Percentiles rank a stretch among this genome's conserved stretches.
Conservation (phyloP, 2,113 vertebrate species). For the Chaenogobius annularis region DNA sequence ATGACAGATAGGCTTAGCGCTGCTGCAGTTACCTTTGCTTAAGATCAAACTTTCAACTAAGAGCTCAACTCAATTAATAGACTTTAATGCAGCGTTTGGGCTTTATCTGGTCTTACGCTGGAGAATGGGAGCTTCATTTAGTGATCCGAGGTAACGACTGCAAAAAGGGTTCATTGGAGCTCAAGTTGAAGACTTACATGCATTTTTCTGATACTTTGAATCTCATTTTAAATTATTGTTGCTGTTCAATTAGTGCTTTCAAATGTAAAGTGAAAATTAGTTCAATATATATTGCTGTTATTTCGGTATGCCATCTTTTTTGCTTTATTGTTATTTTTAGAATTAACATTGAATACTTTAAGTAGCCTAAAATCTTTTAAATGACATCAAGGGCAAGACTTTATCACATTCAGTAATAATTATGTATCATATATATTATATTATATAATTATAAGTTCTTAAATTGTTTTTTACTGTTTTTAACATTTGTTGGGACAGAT, state of each 20-base stretch:
- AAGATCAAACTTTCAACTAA: slow-evolving; percentile 70
- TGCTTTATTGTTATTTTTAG: background rate
- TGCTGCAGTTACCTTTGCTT: slow-evolving; percentile 64
- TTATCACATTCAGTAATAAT: too few relatives aligned
- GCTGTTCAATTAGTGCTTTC: background rate
- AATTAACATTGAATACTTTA: background rate
- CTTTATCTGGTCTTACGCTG: slow-evolving; percentile 66
- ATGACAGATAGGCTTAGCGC: slow-evolving; percentile 74
- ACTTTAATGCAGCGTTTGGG: slow-evolving; percentile 69
- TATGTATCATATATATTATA: too few relatives aligned
- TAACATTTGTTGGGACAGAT: too few relatives aligned
- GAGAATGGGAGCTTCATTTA: slow-evolving; percentile 63
- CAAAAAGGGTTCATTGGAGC: slow-evolving; percentile 57
- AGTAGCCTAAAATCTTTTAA: background rate
- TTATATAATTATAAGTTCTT: too few relatives aligned
- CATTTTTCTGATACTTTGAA: background rate
- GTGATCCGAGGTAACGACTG: slow-evolving; percentile 57
- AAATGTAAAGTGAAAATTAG: background rate
- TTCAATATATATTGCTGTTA: background rate
- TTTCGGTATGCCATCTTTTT: background rate
- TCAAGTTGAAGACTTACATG: slow-evolving; percentile 28
- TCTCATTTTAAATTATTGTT: background rate
- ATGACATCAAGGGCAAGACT: background rate
- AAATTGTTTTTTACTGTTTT: too few relatives aligned
- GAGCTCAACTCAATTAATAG: slow-evolving; percentile 72